Conservation (phyloP, 2,113 vertebrate species). For the Erythrocercus mccallii region DNA sequence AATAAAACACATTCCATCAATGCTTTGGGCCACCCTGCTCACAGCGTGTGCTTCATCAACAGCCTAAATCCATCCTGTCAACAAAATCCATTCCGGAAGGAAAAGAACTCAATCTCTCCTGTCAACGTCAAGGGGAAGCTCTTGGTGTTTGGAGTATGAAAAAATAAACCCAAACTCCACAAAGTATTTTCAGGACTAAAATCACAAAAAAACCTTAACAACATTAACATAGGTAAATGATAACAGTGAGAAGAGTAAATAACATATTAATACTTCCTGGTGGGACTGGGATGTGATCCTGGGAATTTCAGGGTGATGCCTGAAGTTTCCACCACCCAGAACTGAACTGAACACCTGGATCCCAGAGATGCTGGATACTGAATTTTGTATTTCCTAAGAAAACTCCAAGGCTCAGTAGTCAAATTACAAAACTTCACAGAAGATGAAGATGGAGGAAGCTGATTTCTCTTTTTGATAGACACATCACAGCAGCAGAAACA, state of each 20-base stretch:
- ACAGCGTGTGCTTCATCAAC: conserved; percentile 28
- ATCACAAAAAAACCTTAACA: background rate
- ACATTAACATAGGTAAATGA: background rate
- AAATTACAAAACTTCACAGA: background rate
- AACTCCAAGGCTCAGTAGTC: background rate
- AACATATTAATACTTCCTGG: background rate
- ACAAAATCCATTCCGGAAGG: conserved; percentile 11
- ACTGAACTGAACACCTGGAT: too few relatives aligned
- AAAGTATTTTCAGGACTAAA: background rate
- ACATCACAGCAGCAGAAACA: background rate
- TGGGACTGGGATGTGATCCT: too few relatives aligned
- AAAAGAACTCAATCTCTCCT: conserved; percentile 57
- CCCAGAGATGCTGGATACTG: background rate
- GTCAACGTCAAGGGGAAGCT: conserved; percentile 37
- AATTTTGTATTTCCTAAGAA: background rate
- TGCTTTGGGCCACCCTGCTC: conserved; percentile 16
- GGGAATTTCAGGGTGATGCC: too few relatives aligned
- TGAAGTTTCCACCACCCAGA: background rate
- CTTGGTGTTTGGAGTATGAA: background rate
- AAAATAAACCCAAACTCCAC: background rate
- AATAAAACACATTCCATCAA: conserved; percentile 31
- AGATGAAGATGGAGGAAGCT: background rate
- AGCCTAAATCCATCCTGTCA: conserved; percentile 57
- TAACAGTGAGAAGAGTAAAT: background rate
- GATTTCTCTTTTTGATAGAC: background rate